phyloP scores from a whole-genome alignment of 2,797 vertebrate species.

The Gorsachius magnificus region DNA sequence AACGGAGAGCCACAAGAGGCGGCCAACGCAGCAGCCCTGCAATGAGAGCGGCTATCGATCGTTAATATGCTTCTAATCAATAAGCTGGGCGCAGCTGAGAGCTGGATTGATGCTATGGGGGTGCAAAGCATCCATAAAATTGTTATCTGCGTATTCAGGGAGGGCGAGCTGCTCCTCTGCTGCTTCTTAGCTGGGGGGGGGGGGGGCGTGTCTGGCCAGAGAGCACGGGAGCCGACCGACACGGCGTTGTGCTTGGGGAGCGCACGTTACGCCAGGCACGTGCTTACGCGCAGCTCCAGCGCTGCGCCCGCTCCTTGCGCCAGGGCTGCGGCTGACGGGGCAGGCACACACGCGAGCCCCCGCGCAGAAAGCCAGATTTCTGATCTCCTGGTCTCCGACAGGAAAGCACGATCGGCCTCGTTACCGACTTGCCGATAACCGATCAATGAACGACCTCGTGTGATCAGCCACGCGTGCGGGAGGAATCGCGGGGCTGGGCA shows the following conservation, averaged over 20 bases:
- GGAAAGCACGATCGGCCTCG: not conserved
- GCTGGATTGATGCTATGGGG: not conserved
- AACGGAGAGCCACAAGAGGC: rapidly evolving
- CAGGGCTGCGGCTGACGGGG: not conserved
- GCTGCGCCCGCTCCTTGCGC: rapidly evolving
- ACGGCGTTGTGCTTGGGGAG: not conserved
- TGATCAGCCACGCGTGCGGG: not conserved
- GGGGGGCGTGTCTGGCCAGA: not conserved
- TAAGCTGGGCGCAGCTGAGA: not conserved
- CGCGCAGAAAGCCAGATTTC: rapidly evolving
- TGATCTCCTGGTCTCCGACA: not conserved
- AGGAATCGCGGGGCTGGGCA: rapidly evolving
- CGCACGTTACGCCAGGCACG: not conserved
- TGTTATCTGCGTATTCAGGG: not conserved
- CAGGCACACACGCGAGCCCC: rapidly evolving
- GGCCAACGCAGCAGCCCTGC: not conserved
- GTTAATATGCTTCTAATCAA: constrained; percentile 27
- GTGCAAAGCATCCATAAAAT: not conserved
- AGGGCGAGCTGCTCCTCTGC: not conserved
- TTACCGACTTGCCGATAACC: too few relatives aligned
- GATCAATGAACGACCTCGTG: rapidly evolving
- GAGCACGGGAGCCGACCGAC: not conserved
- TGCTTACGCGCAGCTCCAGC: rapidly evolving
- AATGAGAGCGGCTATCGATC: not conserved
- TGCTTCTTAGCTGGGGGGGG: not conserved